Conservation (phyloP, 2,888 invertebrate species). For the Cynaeus angustus region DNA sequence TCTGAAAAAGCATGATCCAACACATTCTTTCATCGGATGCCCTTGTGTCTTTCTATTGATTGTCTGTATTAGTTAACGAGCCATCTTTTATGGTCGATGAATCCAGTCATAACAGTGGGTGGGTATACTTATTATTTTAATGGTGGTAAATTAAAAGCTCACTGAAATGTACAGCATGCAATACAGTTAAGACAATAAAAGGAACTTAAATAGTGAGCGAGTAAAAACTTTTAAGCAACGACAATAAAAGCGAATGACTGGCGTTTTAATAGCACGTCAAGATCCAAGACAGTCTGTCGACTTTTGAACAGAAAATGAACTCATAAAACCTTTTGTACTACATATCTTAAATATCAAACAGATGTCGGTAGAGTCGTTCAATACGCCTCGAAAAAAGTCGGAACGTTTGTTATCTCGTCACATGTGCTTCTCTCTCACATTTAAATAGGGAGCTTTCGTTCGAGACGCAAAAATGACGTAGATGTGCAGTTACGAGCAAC, state of each 20-base stretch:
- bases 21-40: no score
- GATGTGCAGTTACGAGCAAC: not conserved
- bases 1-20: no score
- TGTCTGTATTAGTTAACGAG: slow-evolving; percentile 37
- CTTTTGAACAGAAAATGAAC: slow-evolving; percentile 45
- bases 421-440: slow-evolving; percentile 2
- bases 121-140: slow-evolving; percentile 42
- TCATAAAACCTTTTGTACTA: slow-evolving; percentile 47
- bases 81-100: slow-evolving; percentile 32
- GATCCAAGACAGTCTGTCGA: slow-evolving; percentile 37
- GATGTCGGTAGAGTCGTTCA: slow-evolving; percentile 36
- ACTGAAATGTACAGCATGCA: slow-evolving; percentile 41
- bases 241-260: slow-evolving; percentile 47
- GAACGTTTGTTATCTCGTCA: slow-evolving; percentile 22
- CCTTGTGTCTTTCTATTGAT: no score
- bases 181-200: slow-evolving; percentile 32
- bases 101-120: slow-evolving; percentile 39
- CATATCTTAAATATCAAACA: slow-evolving; percentile 47
- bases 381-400: slow-evolving; percentile 7
- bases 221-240: slow-evolving; percentile 33
- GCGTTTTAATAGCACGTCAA: slow-evolving; percentile 47
- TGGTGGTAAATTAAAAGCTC: slow-evolving; percentile 40
- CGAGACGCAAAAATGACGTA: not conserved
- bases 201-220: slow-evolving; percentile 22
- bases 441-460: not conserved